phyloP scores from a whole-genome alignment of 2,113 vertebrate genomes.

The Oreochromis niloticus region DNA sequence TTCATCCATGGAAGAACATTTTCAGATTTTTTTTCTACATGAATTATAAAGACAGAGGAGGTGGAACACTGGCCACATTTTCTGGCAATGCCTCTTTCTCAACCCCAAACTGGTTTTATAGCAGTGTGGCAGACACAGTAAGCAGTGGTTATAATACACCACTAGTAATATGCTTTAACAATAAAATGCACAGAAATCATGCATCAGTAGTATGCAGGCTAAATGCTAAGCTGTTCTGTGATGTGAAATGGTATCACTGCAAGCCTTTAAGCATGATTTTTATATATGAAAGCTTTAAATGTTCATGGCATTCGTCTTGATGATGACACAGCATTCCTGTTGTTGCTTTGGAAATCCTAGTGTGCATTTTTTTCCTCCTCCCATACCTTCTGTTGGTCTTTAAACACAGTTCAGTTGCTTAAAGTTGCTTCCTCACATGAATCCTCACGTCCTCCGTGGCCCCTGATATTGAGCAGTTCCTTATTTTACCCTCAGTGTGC shows the following conservation, averaged over 20 bases:
- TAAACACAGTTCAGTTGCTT: conserved; percentile 9
- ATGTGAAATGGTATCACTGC: background rate
- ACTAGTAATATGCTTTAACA: conserved; percentile 8
- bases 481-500: background rate
- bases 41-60: background rate
- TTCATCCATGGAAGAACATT: conserved; percentile 22
- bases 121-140: conserved; percentile 2
- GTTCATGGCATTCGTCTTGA: conserved; percentile 6
- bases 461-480: background rate
- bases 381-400: background rate
- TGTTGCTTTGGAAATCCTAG: conserved; percentile 55
- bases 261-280: conserved; percentile 23
- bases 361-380: conserved; percentile 1
- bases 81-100: background rate
- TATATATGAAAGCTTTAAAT: conserved; percentile 12
- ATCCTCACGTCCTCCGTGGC: background rate
- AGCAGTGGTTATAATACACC: conserved; percentile 18
- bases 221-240: conserved; percentile 17
- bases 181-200: conserved; percentile 50
- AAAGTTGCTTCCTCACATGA: conserved; percentile 4
- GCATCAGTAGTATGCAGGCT: conserved; percentile 35
- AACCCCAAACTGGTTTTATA: background rate
- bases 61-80: background rate
- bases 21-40: background rate
- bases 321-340: background rate